These are phyloP conservation scores for Nemurella pictetii DNA, from an alignment of 2,888 invertebrate genomes.

Conservation along the genomic window DNA sequence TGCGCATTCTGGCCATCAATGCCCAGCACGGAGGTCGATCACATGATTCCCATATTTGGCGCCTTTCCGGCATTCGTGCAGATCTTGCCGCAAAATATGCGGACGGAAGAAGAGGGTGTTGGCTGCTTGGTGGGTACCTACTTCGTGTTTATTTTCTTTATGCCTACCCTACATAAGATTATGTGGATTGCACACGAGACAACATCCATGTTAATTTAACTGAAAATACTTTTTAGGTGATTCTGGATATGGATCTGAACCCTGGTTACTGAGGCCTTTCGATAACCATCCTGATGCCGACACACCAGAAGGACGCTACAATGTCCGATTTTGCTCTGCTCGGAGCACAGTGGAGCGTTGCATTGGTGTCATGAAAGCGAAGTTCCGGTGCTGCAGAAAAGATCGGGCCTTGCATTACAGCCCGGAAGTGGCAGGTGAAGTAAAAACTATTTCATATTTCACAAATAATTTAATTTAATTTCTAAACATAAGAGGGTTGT, in stretches of 20 bases:
- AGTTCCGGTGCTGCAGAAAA: constrained; percentile 6
- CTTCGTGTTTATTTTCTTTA: too few species aligned
- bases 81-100: not conserved
- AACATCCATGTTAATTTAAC: too few species aligned
- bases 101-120: not conserved
- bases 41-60: not conserved
- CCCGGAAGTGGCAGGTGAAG: not conserved
- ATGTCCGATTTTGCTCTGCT: not conserved
- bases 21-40: too few species aligned
- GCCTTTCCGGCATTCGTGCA: not conserved
- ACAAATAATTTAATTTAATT: too few species aligned
- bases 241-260: constrained; percentile 20
- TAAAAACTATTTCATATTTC: too few species aligned
- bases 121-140: not conserved
- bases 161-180: too few species aligned
- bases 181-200: too few species aligned
- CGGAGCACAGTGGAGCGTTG: constrained; percentile 23
- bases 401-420: not conserved
- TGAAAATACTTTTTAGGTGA: too few species aligned
- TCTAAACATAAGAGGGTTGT: too few species aligned
- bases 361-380: constrained; percentile 15
- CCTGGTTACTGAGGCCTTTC: constrained; percentile 11
- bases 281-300: constrained; percentile 7
- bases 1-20: too few species aligned
- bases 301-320: constrained; percentile 26